Evolutionary conservation across 2,888 invertebrate species (phyloP).

Genomic region (Caenorhabditis panamensis): DNA sequence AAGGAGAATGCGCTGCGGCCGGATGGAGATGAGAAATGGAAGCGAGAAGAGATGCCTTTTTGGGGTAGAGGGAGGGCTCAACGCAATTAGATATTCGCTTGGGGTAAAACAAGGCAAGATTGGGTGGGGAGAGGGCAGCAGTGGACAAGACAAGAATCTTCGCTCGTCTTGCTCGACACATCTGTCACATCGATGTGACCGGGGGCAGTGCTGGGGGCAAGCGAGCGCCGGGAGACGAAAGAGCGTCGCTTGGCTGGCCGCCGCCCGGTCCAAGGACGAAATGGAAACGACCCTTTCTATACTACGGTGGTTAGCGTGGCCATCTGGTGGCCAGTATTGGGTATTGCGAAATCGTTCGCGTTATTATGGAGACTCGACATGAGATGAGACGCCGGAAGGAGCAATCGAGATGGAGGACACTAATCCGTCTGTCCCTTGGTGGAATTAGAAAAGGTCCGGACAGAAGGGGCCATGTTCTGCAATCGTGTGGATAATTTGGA

Average conservation of each 20-base stretch:
- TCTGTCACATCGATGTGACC: slow-evolving; percentile 48
- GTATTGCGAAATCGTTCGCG: slow-evolving; percentile 40
- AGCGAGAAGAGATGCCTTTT: slow-evolving; percentile 6
- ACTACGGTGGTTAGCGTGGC: slow-evolving; percentile 15
- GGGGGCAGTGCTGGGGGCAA: slow-evolving; percentile 29
- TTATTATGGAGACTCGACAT: not conserved
- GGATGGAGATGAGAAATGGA: slow-evolving; percentile 8
- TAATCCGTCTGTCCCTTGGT: too few relatives aligned
- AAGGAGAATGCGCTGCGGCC: slow-evolving; percentile 8
- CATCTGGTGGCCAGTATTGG: slow-evolving; percentile 16
- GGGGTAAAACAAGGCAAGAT: slow-evolving; percentile 32
- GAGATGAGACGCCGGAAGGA: too few relatives aligned
- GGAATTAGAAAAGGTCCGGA: too few relatives aligned
- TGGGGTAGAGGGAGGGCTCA: not conserved
- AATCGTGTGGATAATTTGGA: too few relatives aligned
- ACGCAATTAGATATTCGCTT: slow-evolving; percentile 46
- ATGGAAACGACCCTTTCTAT: slow-evolving; percentile 14
- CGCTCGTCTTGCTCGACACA: slow-evolving; percentile 37
- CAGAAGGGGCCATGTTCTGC: too few relatives aligned
- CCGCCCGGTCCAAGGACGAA: slow-evolving; percentile 40
- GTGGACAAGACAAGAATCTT: slow-evolving; percentile 40
- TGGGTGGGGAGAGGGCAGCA: slow-evolving; percentile 8
- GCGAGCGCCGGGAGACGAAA: slow-evolving; percentile 10
- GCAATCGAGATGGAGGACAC: too few relatives aligned
- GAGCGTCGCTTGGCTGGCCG: slow-evolving; percentile 14